These are phyloP conservation scores for Tetragnatha montana DNA, from an alignment of 2,888 invertebrate genomes.

Conservation along the genomic window DNA sequence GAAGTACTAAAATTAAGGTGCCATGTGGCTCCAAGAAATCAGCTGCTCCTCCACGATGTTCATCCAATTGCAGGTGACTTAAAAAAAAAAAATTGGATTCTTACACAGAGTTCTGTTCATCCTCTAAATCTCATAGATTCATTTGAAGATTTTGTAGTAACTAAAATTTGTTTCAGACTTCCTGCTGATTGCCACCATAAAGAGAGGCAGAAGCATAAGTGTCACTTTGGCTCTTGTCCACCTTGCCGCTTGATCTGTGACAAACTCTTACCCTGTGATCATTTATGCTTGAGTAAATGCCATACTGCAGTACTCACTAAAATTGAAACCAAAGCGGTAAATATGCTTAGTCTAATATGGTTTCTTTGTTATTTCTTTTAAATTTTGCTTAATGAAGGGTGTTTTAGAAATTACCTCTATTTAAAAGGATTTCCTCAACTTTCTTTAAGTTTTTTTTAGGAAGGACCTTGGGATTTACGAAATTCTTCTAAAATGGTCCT, in stretches of 20 bases:
- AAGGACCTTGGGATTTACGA: conserved; percentile 78
- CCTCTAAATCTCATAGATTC: neutral
- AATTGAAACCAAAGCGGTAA: conserved; percentile 75
- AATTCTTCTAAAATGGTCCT: conserved; percentile 74
- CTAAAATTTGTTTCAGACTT: conserved; percentile 77
- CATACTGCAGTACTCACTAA: conserved; percentile 85
- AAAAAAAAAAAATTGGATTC: neutral
- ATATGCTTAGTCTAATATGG: neutral
- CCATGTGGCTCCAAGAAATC: conserved; percentile 89
- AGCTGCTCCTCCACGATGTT: conserved; percentile 88
- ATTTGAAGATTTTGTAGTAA: neutral
- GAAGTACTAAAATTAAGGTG: conserved; percentile 85
- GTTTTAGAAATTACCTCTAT: too few relatives aligned
- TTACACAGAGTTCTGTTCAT: too few relatives aligned
- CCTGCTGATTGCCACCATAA: conserved; percentile 90
- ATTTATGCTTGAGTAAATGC: conserved; percentile 84
- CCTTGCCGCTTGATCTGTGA: conserved; percentile 87
- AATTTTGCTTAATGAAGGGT: conserved; percentile 63
- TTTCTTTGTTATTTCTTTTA: conserved; percentile 73
- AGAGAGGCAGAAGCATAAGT: conserved; percentile 83
- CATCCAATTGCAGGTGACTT: conserved; percentile 82
- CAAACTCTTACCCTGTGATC: conserved; percentile 81
- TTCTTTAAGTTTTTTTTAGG: conserved; percentile 49
- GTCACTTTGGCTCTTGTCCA: conserved; percentile 90
- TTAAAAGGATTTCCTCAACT: too few relatives aligned